Percentiles rank a stretch among this genome's conserved stretches.
Conservation (phyloP, 2,888 invertebrate species). For the Biston stratarius region DNA sequence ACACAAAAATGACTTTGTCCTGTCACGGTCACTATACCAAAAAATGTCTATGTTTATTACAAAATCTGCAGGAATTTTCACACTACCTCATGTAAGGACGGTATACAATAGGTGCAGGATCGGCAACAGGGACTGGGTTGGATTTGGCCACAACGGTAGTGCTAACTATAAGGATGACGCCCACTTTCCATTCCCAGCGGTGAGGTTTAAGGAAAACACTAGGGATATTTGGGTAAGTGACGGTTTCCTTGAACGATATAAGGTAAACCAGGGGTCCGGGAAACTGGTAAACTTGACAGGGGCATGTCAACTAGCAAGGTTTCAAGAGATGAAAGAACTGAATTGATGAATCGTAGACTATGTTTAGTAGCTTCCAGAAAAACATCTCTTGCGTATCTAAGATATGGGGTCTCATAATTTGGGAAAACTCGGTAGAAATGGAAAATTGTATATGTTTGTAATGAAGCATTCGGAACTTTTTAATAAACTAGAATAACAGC, state of each 20-base stretch:
- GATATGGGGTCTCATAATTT: too few species aligned
- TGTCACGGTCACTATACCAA: slow-evolving; percentile 35
- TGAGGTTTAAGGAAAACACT: slow-evolving; percentile 87
- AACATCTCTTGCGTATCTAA: too few species aligned
- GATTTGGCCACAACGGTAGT: slow-evolving; percentile 87
- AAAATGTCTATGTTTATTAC: slow-evolving; percentile 50
- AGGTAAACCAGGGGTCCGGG: neutral
- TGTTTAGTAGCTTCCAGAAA: neutral
- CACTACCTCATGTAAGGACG: slow-evolving; percentile 47
- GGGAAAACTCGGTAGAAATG: too few species aligned
- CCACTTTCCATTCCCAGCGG: slow-evolving; percentile 88
- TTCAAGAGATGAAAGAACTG: neutral
- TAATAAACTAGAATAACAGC: too few species aligned
- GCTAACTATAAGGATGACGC: slow-evolving; percentile 86
- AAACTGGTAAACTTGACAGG: neutral
- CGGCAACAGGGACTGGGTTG: slow-evolving; percentile 89
- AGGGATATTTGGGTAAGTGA: slow-evolving; percentile 83
- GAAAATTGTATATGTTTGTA: too few species aligned
- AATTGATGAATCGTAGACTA: neutral
- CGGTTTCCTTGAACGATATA: neutral
- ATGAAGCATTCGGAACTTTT: too few species aligned
- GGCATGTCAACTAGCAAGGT: slow-evolving; percentile 2
- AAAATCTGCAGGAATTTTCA: slow-evolving; percentile 46
- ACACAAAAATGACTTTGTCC: slow-evolving; percentile 40
- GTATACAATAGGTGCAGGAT: slow-evolving; percentile 69